Evolutionary conservation across 2,888 invertebrate genomes (phyloP).

Genomic region (Drosophila melanosoma): DNA sequence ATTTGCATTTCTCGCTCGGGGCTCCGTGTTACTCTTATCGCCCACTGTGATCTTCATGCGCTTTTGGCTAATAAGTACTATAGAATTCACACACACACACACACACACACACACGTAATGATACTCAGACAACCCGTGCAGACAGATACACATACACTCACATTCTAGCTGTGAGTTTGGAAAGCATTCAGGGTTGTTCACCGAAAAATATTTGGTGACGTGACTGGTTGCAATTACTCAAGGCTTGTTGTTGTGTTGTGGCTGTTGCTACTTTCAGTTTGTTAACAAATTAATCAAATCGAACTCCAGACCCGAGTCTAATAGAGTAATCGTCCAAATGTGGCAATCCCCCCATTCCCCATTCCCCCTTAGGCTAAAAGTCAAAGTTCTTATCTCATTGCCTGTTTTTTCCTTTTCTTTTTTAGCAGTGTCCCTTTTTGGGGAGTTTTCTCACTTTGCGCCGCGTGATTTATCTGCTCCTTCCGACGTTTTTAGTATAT

Average conservation of each 20-base stretch:
- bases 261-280: constrained; percentile 83
- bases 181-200: constrained; percentile 38
- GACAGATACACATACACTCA: neutral
- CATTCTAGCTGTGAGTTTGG: neutral
- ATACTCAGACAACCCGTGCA: neutral
- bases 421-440: constrained; percentile 53
- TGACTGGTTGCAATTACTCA: constrained; percentile 82
- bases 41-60: constrained; percentile 78
- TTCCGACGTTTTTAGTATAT: constrained; percentile 72
- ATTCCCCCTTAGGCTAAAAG: constrained; percentile 6
- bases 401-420: constrained; percentile 38
- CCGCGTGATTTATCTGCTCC: constrained; percentile 73
- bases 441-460: constrained; percentile 76
- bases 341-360: constrained; percentile 25
- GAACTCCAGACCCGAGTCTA: constrained; percentile 63
- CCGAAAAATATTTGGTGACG: constrained; percentile 52
- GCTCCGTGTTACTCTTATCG: constrained; percentile 60
- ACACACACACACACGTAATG: neutral
- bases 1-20: constrained; percentile 48
- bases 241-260: constrained; percentile 38
- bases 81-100: constrained; percentile 19
- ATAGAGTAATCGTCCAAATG: constrained; percentile 74
- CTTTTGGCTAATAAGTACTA: constrained; percentile 71
- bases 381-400: constrained; percentile 45
- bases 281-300: constrained; percentile 85